A percentile compares a stretch with the other conserved stretches of the same genome.
Conservation (phyloP, 2,797 vertebrate genomes). For the Allobates femoralis region DNA sequence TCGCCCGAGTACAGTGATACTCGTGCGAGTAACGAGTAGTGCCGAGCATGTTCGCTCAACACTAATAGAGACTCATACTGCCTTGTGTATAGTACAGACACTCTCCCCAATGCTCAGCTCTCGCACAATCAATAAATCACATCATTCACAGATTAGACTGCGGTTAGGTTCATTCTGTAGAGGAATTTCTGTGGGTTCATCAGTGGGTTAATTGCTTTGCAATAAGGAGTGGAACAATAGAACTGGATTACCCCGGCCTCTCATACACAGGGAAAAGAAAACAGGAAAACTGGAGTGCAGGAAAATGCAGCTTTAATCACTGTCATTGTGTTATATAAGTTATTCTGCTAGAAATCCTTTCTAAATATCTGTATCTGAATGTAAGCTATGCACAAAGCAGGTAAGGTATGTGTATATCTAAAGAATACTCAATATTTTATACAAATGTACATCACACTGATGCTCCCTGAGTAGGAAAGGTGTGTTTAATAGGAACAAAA, state of each 20-base stretch:
- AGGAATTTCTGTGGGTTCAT: slow-evolving; percentile 59
- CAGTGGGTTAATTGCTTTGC: slow-evolving; percentile 64
- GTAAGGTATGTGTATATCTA: not conserved
- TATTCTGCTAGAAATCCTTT: not conserved
- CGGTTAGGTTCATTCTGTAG: slow-evolving; percentile 47
- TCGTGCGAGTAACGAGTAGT: no score
- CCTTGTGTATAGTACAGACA: slow-evolving; percentile 29
- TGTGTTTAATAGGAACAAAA: no score
- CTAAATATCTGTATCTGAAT: not conserved
- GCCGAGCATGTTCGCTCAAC: no score
- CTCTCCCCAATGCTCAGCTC: slow-evolving; percentile 17
- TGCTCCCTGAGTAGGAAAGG: no score
- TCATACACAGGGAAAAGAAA: slow-evolving; percentile 49
- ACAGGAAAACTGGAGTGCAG: slow-evolving; percentile 49
- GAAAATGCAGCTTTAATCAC: slow-evolving; percentile 7
- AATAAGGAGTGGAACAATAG: slow-evolving; percentile 62
- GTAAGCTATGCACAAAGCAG: not conserved
- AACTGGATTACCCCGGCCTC: slow-evolving; percentile 40
- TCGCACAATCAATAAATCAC: slow-evolving; percentile 52
- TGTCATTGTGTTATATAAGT: not conserved
- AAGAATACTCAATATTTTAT: not conserved
- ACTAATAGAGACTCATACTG: not conserved
- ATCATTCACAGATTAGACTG: slow-evolving; percentile 54
- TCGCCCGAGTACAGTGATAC: no score
- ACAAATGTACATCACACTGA: not conserved